These are phyloP conservation scores for Pholis gunnellus DNA, from an alignment of 2,113 vertebrate species.

Conservation along the genomic window DNA sequence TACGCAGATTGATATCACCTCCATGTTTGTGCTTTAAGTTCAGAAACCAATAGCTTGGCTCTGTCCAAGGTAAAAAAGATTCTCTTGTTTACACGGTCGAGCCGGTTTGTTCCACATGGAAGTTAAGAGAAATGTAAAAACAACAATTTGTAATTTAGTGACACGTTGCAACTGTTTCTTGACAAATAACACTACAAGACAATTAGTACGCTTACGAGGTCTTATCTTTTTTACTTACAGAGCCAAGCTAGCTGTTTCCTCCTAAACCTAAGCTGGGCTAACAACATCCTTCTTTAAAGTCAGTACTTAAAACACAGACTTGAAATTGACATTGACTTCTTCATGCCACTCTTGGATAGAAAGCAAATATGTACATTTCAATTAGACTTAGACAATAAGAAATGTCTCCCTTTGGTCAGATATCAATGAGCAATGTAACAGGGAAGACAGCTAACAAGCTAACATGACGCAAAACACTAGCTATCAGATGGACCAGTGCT, in stretches of 20 bases:
- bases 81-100: background rate
- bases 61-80: background rate
- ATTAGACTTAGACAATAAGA: too few relatives aligned
- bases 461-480: background rate
- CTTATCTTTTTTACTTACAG: background rate
- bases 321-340: background rate
- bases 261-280: background rate
- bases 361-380: background rate
- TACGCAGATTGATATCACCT: background rate
- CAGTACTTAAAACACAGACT: background rate
- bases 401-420: background rate
- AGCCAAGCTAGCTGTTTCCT: background rate
- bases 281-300: background rate
- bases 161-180: background rate
- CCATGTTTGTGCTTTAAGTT: background rate
- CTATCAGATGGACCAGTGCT: background rate
- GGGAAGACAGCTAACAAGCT: background rate
- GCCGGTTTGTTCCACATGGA: background rate
- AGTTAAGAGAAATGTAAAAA: background rate
- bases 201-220: background rate
- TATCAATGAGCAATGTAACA: background rate
- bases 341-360: background rate
- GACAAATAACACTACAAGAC: background rate
- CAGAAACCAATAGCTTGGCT: background rate
- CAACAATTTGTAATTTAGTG: background rate